These are phyloP conservation scores for Drosophila seguyi DNA, from an alignment of 1,140 invertebrate genomes.

Conservation along the genomic window DNA sequence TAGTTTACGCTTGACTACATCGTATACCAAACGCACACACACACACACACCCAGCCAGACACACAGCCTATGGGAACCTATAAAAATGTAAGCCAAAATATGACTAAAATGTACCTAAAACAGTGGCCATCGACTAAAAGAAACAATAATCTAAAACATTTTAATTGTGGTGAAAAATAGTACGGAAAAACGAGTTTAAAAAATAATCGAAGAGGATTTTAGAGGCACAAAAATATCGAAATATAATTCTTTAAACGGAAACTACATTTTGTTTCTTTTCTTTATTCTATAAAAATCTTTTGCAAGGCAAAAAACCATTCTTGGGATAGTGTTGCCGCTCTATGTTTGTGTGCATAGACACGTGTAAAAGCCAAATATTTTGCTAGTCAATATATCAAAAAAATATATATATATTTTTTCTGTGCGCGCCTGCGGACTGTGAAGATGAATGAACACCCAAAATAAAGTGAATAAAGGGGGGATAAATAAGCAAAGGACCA, in stretches of 20 bases:
- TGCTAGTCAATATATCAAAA: constrained; percentile 81
- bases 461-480: constrained; percentile 32
- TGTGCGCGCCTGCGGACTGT: constrained; percentile 59
- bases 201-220: not conserved
- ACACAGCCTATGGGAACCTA: constrained; percentile 24
- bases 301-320: constrained; percentile 6
- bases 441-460: constrained; percentile 73
- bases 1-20: constrained; percentile 73
- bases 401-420: constrained; percentile 47
- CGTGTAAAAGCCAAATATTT: constrained; percentile 80
- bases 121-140: constrained; percentile 28
- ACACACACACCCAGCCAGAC: not conserved
- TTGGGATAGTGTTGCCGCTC: constrained; percentile 11
- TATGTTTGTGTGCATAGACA: constrained; percentile 58
- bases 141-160: not conserved
- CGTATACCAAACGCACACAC: constrained; percentile 15
- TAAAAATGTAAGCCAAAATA: constrained; percentile 39
- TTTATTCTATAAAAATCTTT: constrained; percentile 3
- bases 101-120: constrained; percentile 22
- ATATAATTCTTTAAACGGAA: not conserved
- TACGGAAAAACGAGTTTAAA: not conserved
- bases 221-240: not conserved
- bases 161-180: not conserved
- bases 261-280: not conserved
- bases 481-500: constrained; percentile 32